These are phyloP conservation scores for Stenolophus ochropezus DNA, from an alignment of 2,888 invertebrate genomes.

Conservation along the genomic window DNA sequence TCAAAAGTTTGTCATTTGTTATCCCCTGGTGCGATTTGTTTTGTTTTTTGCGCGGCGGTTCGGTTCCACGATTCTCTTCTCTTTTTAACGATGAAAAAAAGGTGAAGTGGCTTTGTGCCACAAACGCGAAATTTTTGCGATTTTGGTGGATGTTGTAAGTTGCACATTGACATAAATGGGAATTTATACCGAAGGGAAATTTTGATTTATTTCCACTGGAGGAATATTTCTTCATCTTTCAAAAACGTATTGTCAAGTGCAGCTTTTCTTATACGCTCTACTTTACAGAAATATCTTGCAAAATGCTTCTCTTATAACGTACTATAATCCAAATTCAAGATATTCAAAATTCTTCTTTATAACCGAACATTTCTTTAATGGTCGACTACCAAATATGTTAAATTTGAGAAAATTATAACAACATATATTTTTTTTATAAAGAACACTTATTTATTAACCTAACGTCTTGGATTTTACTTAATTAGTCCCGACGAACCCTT, in stretches of 20 bases:
- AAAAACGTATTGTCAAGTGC: neutral
- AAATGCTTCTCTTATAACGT: neutral
- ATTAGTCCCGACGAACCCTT: too few species aligned
- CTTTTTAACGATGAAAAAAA: slow-evolving; percentile 6
- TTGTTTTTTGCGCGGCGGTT: slow-evolving; percentile 3
- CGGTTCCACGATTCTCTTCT: slow-evolving; percentile 9
- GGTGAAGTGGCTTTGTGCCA: neutral
- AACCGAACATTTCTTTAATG: too few species aligned
- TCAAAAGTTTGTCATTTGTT: slow-evolving; percentile 73
- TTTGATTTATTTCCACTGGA: neutral
- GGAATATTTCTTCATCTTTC: neutral
- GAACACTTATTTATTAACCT: too few species aligned
- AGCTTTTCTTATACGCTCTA: neutral
- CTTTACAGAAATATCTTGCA: neutral
- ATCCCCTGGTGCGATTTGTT: slow-evolving; percentile 61
- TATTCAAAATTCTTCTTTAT: too few species aligned
- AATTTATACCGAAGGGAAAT: neutral
- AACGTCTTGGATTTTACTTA: too few species aligned
- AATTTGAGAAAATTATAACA: too few species aligned
- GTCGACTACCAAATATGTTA: too few species aligned
- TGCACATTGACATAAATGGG: neutral
- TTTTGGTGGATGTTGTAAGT: neutral
- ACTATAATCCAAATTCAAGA: too few species aligned
- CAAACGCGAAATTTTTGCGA: neutral
- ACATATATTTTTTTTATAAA: too few species aligned